phyloP scores from a whole-genome alignment of 2,113 vertebrate species.

The Pithys albifrons region DNA sequence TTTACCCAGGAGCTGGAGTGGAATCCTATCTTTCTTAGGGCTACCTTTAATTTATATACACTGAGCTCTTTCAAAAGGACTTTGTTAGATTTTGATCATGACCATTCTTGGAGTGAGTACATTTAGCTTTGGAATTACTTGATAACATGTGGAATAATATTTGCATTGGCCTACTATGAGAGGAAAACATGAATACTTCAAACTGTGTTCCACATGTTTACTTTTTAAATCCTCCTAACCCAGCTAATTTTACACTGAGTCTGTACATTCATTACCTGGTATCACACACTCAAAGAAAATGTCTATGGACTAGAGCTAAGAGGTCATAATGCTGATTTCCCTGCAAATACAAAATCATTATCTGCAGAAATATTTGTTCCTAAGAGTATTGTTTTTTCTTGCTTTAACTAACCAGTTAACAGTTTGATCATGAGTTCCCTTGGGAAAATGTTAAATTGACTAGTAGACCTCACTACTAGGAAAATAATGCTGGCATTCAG shows the following conservation, averaged over 20 bases:
- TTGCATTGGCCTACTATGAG: constrained; percentile 62
- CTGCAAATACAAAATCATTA: background rate
- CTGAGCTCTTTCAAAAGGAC: background rate
- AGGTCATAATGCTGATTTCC: constrained; percentile 34
- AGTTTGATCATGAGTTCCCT: background rate
- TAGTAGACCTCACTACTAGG: background rate
- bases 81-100: constrained; percentile 53
- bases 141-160: constrained; percentile 75
- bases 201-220: constrained; percentile 70
- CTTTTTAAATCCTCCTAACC: constrained; percentile 72
- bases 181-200: constrained; percentile 69
- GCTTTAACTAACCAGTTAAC: background rate
- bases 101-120: constrained; percentile 46
- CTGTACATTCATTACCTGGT: constrained; percentile 52
- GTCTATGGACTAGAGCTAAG: background rate
- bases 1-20: background rate
- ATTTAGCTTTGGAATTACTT: constrained; percentile 67
- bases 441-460: background rate
- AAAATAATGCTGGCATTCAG: background rate
- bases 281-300: constrained; percentile 40
- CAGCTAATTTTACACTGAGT: constrained; percentile 56
- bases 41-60: constrained; percentile 24
- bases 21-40: background rate
- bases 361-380: constrained; percentile 11
- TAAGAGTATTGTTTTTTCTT: background rate